A percentile compares a stretch with the other conserved stretches of the same genome.
phyloP scores from a whole-genome alignment of 2,797 vertebrate genomes.

The Pristis pectinata region DNA sequence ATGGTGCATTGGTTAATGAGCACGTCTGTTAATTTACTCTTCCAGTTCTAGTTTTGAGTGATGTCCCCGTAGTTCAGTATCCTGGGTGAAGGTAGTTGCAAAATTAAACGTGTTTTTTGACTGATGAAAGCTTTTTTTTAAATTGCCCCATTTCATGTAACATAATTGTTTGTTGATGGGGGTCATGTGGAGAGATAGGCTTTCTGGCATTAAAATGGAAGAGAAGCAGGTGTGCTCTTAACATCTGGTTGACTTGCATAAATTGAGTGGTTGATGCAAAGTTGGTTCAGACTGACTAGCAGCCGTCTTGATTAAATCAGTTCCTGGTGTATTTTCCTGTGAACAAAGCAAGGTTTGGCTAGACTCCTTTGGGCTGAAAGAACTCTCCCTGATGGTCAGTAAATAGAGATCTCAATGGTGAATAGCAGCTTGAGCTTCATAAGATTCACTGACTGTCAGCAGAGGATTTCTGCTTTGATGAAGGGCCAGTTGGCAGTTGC shows the following conservation, averaged over 20 bases:
- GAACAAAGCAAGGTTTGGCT: background rate
- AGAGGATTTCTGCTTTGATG: background rate
- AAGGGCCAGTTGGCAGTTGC: background rate
- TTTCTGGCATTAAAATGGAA: conserved; percentile 4
- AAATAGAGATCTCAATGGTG: background rate
- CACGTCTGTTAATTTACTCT: background rate
- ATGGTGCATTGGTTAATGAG: background rate
- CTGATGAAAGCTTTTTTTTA: background rate
- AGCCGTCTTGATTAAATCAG: background rate
- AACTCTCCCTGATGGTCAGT: background rate
- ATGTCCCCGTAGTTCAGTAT: background rate
- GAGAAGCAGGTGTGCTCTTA: background rate
- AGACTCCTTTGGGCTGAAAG: background rate
- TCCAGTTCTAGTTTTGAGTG: background rate
- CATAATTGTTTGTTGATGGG: background rate
- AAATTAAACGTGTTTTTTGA: background rate
- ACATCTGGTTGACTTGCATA: background rate
- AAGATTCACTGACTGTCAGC: background rate
- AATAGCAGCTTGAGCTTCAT: background rate
- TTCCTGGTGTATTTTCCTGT: background rate
- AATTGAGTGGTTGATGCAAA: background rate
- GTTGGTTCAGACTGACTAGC: background rate
- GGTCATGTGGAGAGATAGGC: background rate
- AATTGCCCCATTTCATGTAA: background rate
- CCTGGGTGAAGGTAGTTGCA: background rate